These are phyloP conservation scores for Oreocharis arfaki DNA, from an alignment of 2,113 vertebrate genomes.

Conservation along the genomic window DNA sequence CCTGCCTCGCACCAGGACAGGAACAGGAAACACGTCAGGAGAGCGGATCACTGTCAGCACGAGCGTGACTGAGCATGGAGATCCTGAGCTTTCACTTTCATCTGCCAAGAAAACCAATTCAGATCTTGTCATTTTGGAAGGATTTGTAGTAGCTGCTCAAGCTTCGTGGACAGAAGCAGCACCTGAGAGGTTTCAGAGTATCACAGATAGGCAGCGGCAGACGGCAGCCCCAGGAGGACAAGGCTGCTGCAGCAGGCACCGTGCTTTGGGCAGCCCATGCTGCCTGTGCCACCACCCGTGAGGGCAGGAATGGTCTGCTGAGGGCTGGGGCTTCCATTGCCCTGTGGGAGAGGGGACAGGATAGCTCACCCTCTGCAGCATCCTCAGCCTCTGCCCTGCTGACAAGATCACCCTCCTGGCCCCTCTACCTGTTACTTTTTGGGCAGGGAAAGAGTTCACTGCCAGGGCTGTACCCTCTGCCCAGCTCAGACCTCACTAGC, in stretches of 20 bases:
- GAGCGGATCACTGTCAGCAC: rapidly evolving
- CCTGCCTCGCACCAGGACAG: rapidly evolving
- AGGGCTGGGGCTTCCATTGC: neutral
- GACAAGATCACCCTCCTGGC: neutral
- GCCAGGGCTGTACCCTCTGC: neutral
- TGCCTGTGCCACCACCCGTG: neutral
- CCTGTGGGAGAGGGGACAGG: neutral
- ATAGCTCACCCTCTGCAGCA: neutral
- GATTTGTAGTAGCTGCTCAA: neutral
- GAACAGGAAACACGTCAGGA: neutral
- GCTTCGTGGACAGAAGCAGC: neutral
- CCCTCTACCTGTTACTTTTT: neutral
- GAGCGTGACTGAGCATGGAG: rapidly evolving
- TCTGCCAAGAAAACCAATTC: neutral
- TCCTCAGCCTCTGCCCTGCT: neutral
- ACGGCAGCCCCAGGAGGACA: neutral
- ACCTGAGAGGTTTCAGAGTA: neutral
- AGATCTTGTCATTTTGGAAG: neutral
- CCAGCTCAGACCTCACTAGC: neutral
- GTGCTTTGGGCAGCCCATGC: rapidly evolving
- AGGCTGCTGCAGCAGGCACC: neutral
- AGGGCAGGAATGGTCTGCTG: neutral
- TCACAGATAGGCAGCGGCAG: rapidly evolving
- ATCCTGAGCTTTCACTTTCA: neutral
- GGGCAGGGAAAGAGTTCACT: neutral